These are phyloP conservation scores for Silurus lanzhouensis DNA, from an alignment of 2,797 vertebrate species.

Conservation along the genomic window DNA sequence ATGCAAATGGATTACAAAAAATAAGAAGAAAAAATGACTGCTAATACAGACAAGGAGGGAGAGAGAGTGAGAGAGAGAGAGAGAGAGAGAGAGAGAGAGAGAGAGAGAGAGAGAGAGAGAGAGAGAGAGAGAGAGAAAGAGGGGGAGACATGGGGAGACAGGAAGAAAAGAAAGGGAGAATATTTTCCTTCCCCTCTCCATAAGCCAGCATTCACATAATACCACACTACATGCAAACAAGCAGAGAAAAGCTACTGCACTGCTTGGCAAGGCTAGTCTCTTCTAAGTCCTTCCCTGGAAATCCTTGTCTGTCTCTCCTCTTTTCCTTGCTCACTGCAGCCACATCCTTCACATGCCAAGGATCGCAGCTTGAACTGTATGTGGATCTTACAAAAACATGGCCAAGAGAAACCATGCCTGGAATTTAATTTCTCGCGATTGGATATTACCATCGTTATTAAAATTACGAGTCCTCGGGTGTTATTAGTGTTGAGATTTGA, in stretches of 20 bases:
- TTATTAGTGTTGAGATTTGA: slow-evolving; percentile 73
- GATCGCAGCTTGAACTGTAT: slow-evolving; percentile 72
- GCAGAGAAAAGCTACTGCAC: slow-evolving; percentile 77
- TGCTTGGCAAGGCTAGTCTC: slow-evolving; percentile 70
- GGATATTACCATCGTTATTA: slow-evolving; percentile 76
- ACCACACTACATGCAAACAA: slow-evolving; percentile 82
- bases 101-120: slow-evolving; percentile 56
- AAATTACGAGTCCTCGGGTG: slow-evolving; percentile 70
- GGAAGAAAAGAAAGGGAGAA: slow-evolving; percentile 72
- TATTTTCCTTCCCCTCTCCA: slow-evolving; percentile 77
- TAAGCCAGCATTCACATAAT: slow-evolving; percentile 81
- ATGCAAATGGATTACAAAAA: slow-evolving; percentile 98
- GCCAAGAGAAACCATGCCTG: slow-evolving; percentile 65
- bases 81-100: slow-evolving; percentile 60
- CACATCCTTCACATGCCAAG: slow-evolving; percentile 69
- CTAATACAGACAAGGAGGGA: slow-evolving; percentile 69
- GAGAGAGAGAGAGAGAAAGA: slow-evolving; percentile 55
- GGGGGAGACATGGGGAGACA: slow-evolving; percentile 65
- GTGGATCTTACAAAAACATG: slow-evolving; percentile 80
- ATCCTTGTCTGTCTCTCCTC: slow-evolving; percentile 70
- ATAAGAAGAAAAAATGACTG: slow-evolving; percentile 63
- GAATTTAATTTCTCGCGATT: slow-evolving; percentile 77
- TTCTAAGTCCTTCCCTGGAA: slow-evolving; percentile 75
- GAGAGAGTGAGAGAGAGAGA: slow-evolving; percentile 54
- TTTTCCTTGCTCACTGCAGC: slow-evolving; percentile 70